phyloP scores from a whole-genome alignment of 2,888 invertebrate genomes.

The Lasioglossum marginatum region DNA sequence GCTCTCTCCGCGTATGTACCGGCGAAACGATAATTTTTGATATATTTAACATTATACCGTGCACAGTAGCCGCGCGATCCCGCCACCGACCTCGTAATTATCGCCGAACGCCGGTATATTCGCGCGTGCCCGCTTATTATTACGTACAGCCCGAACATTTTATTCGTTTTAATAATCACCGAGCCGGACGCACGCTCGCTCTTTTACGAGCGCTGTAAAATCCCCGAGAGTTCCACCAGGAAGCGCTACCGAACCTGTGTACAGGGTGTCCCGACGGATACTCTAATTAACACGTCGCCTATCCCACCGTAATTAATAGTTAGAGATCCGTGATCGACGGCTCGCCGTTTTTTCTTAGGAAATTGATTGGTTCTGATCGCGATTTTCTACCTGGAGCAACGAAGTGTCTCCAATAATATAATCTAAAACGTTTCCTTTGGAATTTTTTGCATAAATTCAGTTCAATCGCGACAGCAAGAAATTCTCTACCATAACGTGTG shows the following conservation, averaged over 20 bases:
- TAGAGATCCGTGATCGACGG: not conserved
- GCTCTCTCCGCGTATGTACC: not conserved
- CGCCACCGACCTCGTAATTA: slow-evolving; percentile 46
- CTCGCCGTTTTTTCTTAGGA: not conserved
- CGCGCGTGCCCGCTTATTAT: slow-evolving; percentile 49
- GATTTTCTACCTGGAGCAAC: not conserved
- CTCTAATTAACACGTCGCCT: slow-evolving; percentile 1
- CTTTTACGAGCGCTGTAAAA: slow-evolving; percentile 45
- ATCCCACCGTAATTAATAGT: not conserved
- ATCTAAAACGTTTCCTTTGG: not conserved
- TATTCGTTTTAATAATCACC: slow-evolving; percentile 59
- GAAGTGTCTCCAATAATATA: not conserved
- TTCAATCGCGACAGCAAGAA: not conserved
- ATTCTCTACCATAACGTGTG: not conserved
- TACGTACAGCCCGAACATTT: slow-evolving; percentile 53
- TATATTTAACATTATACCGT: slow-evolving; percentile 47
- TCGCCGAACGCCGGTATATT: slow-evolving; percentile 38
- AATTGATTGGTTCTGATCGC: not conserved
- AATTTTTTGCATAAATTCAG: not conserved
- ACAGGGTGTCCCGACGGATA: not conserved
- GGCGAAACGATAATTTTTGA: slow-evolving; percentile 56
- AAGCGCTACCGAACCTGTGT: not conserved
- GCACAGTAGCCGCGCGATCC: slow-evolving; percentile 20
- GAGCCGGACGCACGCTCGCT: slow-evolving; percentile 21
- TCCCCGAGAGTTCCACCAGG: slow-evolving; percentile 15